Percentiles rank a stretch among this genome's conserved stretches.
These are phyloP conservation scores for Sphinx pinastri DNA, from an alignment of 2,888 invertebrate genomes.

Conservation along the genomic window DNA sequence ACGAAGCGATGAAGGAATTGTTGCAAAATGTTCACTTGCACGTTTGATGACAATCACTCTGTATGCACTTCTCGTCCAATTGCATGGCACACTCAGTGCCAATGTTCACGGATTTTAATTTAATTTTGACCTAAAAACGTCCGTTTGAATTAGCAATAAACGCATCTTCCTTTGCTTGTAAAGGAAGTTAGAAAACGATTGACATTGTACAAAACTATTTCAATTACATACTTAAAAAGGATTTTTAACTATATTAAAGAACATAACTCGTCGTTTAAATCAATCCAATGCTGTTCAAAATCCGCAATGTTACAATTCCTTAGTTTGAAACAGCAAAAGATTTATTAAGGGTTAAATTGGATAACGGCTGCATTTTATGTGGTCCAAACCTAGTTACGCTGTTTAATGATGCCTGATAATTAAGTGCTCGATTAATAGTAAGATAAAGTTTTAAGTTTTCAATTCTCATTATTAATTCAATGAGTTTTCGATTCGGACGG, in stretches of 20 bases:
- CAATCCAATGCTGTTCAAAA: too few species aligned
- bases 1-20: not conserved
- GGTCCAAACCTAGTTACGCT: constrained; percentile 32
- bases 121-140: not conserved
- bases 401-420: constrained; percentile 32
- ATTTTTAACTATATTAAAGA: too few species aligned
- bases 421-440: constrained; percentile 35
- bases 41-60: not conserved
- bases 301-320: not conserved
- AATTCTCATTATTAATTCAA: constrained; percentile 3
- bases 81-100: not conserved
- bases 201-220: too few species aligned
- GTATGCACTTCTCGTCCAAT: constrained; percentile 7
- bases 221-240: too few species aligned
- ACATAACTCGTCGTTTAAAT: too few species aligned
- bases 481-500: too few species aligned
- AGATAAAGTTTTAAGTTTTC: not conserved
- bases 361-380: constrained; percentile 20
- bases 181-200: not conserved
- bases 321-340: not conserved
- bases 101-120: not conserved
- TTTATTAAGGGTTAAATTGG: constrained; percentile 12
- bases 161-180: not conserved
- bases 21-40: not conserved
- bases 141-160: too few species aligned